These are phyloP conservation scores for Ophion ventricosus DNA, from an alignment of 2,888 invertebrate species.

Conservation along the genomic window DNA sequence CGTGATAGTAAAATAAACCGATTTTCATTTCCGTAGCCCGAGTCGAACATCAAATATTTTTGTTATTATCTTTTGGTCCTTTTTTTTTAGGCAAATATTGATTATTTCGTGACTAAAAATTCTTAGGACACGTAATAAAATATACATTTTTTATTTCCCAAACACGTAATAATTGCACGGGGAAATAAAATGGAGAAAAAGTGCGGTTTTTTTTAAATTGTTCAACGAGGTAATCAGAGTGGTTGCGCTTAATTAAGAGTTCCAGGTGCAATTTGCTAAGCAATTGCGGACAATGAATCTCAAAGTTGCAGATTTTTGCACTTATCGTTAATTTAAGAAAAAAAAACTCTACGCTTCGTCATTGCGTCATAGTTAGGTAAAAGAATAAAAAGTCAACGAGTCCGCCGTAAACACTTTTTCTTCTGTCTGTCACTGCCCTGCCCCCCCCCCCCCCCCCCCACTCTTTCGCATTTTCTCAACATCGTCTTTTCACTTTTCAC, in stretches of 20 bases:
- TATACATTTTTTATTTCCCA: background rate
- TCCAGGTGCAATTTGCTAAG: background rate
- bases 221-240: background rate
- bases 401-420: background rate
- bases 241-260: slow-evolving; percentile 3
- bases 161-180: background rate
- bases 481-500: slow-evolving; percentile 55
- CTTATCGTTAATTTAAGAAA: background rate
- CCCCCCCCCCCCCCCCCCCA: background rate
- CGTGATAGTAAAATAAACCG: background rate
- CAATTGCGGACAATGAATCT: slow-evolving; percentile 20
- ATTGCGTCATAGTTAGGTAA: background rate
- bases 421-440: slow-evolving; percentile 45
- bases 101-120: background rate
- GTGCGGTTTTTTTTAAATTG: background rate
- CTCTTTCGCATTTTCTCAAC: slow-evolving; percentile 23
- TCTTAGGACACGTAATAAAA: background rate
- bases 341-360: background rate
- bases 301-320: background rate
- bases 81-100: background rate
- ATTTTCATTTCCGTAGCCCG: background rate
- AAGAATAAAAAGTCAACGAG: slow-evolving; percentile 18
- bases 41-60: background rate
- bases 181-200: background rate
- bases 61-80: background rate